Base-by-base conservation (phyloP, 2,113 vertebrate genomes). In the Zosterops lateralis region DNA sequence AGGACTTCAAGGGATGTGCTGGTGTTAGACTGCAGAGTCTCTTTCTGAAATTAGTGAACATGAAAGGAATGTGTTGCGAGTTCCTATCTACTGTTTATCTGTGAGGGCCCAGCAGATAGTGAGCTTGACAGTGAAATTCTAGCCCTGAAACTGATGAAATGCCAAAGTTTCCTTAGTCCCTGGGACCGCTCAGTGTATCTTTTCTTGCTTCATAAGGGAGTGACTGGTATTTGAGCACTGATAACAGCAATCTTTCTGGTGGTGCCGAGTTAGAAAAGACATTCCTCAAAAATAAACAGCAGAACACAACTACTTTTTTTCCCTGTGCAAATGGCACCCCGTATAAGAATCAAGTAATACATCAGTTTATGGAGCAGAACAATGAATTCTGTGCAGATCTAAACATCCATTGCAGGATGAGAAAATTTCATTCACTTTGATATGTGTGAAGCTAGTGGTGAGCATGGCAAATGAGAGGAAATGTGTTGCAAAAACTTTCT, bases 211-310 rank as follows among this genome's bases (percentile, higher is more conserved):
- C 97, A 97, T 71, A 95, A 96, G 98, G 98, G 98, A 98, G 98
- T 97, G 96, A 97, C 96, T 98, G 98, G 98, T 98, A 98, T 98
- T 98, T 96, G 91, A 97, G 75, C 75, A 47, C 96, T 97, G 98
- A 98, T 98, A 98, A 98, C 96, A 93, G 86, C 92, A 98, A 97
- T 98, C 97, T 98, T 90, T 83, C 87, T 96, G 83, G 65, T 93
- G 95, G 96, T 97, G 96, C 96, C 70, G 42, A 97, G 96, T 96
- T 97, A 97, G 95, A 96, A 94, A 97, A 97, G 97, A 96, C 97
- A 98, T 98, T 98, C 97, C 97, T 97, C 96, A 87, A 97, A 97
- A 97, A 96, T 92, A 97, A 97, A 97, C 93, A 95, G 79, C 76
- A 96, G 94, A 91, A 95, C 81, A 94, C 84, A 95, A 93, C 89